Percentiles rank a stretch among this genome's conserved stretches.
These are phyloP conservation scores for Kryphioiulus occultus DNA, from an alignment of 2,888 invertebrate species.

Conservation along the genomic window DNA sequence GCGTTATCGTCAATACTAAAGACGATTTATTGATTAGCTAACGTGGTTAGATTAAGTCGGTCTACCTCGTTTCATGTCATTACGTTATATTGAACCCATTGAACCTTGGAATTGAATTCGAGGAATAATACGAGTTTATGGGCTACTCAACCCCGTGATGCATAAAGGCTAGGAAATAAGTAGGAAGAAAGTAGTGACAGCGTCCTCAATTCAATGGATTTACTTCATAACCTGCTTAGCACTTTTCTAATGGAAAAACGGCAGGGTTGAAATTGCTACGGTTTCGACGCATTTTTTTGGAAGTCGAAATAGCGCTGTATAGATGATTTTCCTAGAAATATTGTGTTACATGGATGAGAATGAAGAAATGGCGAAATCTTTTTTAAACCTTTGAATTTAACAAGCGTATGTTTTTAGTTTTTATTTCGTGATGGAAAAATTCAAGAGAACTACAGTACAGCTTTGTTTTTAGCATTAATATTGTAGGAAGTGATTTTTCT, in stretches of 20 bases:
- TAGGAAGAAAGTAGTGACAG: not conserved
- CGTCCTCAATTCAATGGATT: not conserved
- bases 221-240: not conserved
- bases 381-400: too few relatives aligned
- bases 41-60: constrained; percentile 35
- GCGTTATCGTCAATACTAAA: not conserved
- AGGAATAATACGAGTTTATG: constrained; percentile 24
- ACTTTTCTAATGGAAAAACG: constrained; percentile 1
- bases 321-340: too few relatives aligned
- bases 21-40: constrained; percentile 21
- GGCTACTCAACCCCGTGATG: not conserved
- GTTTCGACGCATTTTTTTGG: too few relatives aligned
- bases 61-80: constrained; percentile 33
- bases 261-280: not conserved
- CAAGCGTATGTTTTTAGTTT: too few relatives aligned
- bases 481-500: too few relatives aligned
- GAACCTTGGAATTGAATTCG: constrained; percentile 39
- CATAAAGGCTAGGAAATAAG: not conserved
- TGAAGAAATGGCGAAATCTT: not conserved
- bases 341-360: not conserved
- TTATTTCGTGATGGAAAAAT: too few relatives aligned
- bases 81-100: not conserved
- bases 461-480: too few relatives aligned
- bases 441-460: too few relatives aligned
- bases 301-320: too few relatives aligned